Conservation (phyloP, 2,113 vertebrate species). For the Gasterosteus nipponicus region DNA sequence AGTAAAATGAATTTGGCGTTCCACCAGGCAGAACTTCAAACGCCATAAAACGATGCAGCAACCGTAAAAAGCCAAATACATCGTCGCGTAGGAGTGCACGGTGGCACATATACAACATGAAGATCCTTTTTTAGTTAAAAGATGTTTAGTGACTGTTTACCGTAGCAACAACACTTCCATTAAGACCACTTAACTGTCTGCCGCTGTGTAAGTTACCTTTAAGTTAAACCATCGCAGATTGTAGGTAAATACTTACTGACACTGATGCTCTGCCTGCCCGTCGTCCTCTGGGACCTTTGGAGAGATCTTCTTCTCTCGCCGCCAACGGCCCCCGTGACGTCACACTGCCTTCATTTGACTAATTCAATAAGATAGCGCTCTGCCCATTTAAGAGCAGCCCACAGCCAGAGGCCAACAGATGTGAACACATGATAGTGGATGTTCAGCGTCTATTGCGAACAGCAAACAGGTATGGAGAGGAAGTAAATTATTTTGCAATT, state of each 20-base stretch:
- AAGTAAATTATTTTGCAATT: neutral
- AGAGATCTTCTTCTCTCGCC: constrained; percentile 30
- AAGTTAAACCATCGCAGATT: neutral
- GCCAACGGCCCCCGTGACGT: constrained; percentile 64
- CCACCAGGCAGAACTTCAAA: neutral
- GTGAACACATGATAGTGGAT: neutral
- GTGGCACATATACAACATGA: neutral
- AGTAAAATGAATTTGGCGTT: constrained; percentile 36
- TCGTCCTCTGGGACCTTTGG: constrained; percentile 35
- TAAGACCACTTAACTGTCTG: neutral
- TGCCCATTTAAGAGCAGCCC: constrained; percentile 24
- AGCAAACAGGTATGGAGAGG: neutral
- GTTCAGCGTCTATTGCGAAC: neutral
- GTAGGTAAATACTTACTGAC: constrained; percentile 52
- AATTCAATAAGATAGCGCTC: constrained; percentile 73
- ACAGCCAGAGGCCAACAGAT: constrained; percentile 17
- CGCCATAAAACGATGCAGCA: constrained; percentile 32
- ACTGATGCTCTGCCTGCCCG: constrained; percentile 17
- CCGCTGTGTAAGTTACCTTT: neutral
- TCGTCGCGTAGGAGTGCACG: neutral
- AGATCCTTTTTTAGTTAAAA: neutral
- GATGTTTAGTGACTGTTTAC: neutral
- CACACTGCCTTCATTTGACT: constrained; percentile 75
- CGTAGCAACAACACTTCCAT: neutral
- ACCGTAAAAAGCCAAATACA: neutral